Conservation (phyloP, 35 echinoderm and acorn worm genomes). For the Lytechinus pictus region DNA sequence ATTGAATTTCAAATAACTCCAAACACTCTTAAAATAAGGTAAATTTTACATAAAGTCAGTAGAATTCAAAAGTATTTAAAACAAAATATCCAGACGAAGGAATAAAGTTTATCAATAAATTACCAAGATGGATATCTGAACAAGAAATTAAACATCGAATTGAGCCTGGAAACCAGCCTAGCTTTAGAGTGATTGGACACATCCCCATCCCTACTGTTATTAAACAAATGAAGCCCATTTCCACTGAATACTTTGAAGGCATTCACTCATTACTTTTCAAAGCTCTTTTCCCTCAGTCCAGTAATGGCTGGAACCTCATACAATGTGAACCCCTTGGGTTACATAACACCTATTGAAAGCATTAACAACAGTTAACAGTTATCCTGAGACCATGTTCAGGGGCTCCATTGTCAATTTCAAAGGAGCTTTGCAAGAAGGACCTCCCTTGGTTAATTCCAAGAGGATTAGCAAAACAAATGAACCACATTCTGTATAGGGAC, state of each 20-base stretch:
- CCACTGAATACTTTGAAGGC: not conserved
- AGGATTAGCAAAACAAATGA: slow-evolving; percentile 25
- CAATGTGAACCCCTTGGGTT: slow-evolving; percentile 26
- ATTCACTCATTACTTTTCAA: slow-evolving; percentile 18
- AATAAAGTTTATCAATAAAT: not conserved
- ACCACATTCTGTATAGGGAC: slow-evolving; percentile 23
- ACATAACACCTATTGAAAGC: slow-evolving; percentile 15
- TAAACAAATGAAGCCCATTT: not conserved
- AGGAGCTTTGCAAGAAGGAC: not conserved
- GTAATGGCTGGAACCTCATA: not conserved
- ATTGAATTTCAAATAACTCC: too few relatives aligned
- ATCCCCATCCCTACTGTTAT: not conserved
- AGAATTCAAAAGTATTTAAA: too few relatives aligned
- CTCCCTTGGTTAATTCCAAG: slow-evolving; percentile 10
- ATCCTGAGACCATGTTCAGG: slow-evolving; percentile 5
- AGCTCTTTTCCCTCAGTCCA: not conserved
- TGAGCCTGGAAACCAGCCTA: not conserved
- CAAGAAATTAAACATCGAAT: not conserved
- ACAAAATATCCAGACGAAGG: too few relatives aligned
- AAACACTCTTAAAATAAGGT: too few relatives aligned
- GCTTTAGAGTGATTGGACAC: not conserved
- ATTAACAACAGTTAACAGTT: slow-evolving; percentile 40
- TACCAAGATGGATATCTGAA: not conserved
- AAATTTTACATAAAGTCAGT: too few relatives aligned
- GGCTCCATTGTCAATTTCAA: slow-evolving; percentile 27